These are phyloP conservation scores for Pseudomugil tenellus DNA, from an alignment of 2,797 vertebrate genomes.

Conservation along the genomic window DNA sequence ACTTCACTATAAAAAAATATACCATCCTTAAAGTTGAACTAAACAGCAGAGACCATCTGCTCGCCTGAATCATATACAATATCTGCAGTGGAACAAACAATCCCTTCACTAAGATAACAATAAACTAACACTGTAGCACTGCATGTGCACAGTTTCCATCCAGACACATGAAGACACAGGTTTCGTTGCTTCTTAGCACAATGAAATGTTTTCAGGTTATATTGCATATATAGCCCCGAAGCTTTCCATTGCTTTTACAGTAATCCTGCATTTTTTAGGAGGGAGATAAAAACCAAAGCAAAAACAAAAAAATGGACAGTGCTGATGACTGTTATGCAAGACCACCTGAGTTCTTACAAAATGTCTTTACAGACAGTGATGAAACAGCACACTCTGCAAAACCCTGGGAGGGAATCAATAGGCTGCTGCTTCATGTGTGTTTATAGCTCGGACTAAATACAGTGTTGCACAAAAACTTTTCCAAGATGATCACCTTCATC, in stretches of 20 bases:
- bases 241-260: neutral
- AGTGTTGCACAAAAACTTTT: conserved; percentile 15
- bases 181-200: neutral
- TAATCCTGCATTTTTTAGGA: conserved; percentile 5
- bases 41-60: conserved; percentile 70
- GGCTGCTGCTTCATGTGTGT: conserved; percentile 20
- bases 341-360: conserved; percentile 35
- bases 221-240: neutral
- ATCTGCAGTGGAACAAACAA: conserved; percentile 51
- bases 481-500: conserved; percentile 16
- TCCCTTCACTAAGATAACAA: conserved; percentile 53
- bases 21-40: conserved; percentile 61
- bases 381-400: conserved; percentile 29
- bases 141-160: neutral
- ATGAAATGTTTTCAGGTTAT: neutral
- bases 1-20: conserved; percentile 34
- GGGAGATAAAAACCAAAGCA: neutral
- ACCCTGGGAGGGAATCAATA: conserved; percentile 46
- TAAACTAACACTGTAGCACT: conserved; percentile 15
- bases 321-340: conserved; percentile 32
- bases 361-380: conserved; percentile 22
- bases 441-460: conserved; percentile 30
- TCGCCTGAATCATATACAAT: conserved; percentile 57
- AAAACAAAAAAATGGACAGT: conserved; percentile 6
- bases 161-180: conserved; percentile 1